Evolutionary conservation across 2,888 invertebrate genomes (phyloP).

Genomic region (Lasioglossum morio): DNA sequence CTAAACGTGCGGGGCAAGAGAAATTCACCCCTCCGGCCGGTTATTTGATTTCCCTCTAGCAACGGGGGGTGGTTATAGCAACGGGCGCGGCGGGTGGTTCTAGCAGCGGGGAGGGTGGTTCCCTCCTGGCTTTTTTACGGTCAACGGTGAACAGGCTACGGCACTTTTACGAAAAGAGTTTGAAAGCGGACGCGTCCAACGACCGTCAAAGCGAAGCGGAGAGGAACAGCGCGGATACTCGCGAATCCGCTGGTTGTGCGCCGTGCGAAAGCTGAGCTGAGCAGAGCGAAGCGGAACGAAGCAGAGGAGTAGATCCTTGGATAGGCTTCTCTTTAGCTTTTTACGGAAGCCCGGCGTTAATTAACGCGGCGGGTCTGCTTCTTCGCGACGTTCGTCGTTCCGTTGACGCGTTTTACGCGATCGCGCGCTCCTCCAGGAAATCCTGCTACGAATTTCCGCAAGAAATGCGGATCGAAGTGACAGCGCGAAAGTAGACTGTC

Average conservation of each 20-base stretch:
- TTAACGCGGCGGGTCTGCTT: neutral
- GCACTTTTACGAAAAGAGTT: slow-evolving; percentile 14
- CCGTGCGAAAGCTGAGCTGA: neutral
- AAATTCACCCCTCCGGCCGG: slow-evolving; percentile 27
- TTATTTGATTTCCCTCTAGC: slow-evolving; percentile 51
- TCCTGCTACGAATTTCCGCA: neutral
- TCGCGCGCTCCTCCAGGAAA: neutral
- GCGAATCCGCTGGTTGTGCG: neutral
- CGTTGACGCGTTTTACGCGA: slow-evolving; percentile 6
- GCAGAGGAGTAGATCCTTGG: neutral
- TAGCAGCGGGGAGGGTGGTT: neutral
- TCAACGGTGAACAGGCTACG: slow-evolving; percentile 1
- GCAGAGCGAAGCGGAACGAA: neutral
- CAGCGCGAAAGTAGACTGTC: neutral
- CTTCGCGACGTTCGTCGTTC: neutral
- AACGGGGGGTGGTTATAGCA: neutral
- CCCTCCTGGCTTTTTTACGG: neutral
- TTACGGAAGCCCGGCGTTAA: neutral
- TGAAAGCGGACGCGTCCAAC: neutral
- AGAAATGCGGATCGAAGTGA: neutral
- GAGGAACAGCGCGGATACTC: neutral
- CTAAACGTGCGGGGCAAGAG: slow-evolving; percentile 49
- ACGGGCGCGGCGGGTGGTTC: neutral
- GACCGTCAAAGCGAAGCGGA: neutral
- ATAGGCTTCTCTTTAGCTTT: neutral